Evolutionary conservation across 2,888 invertebrate species (phyloP).

Genomic region (Venusia cambrica): DNA sequence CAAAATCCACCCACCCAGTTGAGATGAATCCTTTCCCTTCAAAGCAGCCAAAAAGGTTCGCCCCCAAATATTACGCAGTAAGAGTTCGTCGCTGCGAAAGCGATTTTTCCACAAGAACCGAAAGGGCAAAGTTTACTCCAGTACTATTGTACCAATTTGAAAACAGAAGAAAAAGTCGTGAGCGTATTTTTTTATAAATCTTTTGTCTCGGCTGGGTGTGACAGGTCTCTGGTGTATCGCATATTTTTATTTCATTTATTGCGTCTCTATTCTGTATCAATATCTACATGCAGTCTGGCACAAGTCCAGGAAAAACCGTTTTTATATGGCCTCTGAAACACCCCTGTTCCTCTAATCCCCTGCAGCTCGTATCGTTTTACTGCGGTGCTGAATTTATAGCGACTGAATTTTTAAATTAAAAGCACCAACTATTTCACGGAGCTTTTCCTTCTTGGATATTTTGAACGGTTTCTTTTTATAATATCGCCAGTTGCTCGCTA

Average conservation of each 20-base stretch:
- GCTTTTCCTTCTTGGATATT: slow-evolving; percentile 2
- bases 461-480: background rate
- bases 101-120: slow-evolving; percentile 10
- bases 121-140: slow-evolving; percentile 15
- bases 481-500: too few relatives aligned
- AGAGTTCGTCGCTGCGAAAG: slow-evolving; percentile 3
- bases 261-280: slow-evolving; percentile 17
- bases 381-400: slow-evolving; percentile 35
- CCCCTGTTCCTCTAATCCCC: slow-evolving; percentile 29
- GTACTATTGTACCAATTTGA: background rate
- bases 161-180: too few relatives aligned
- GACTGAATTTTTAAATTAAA: slow-evolving; percentile 36
- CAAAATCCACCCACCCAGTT: slow-evolving; percentile 20
- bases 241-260: too few relatives aligned
- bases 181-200: too few relatives aligned
- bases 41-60: slow-evolving; percentile 17
- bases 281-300: slow-evolving; percentile 32
- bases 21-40: slow-evolving; percentile 24
- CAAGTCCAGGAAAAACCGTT: slow-evolving; percentile 37
- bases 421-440: slow-evolving; percentile 12
- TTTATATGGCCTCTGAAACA: slow-evolving; percentile 33
- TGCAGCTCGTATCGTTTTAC: slow-evolving; percentile 31
- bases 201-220: too few relatives aligned
- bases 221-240: too few relatives aligned
- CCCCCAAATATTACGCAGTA: slow-evolving; percentile 7